Conservation (phyloP, 2,113 vertebrate genomes). For the Campylomormyrus numenius region DNA sequence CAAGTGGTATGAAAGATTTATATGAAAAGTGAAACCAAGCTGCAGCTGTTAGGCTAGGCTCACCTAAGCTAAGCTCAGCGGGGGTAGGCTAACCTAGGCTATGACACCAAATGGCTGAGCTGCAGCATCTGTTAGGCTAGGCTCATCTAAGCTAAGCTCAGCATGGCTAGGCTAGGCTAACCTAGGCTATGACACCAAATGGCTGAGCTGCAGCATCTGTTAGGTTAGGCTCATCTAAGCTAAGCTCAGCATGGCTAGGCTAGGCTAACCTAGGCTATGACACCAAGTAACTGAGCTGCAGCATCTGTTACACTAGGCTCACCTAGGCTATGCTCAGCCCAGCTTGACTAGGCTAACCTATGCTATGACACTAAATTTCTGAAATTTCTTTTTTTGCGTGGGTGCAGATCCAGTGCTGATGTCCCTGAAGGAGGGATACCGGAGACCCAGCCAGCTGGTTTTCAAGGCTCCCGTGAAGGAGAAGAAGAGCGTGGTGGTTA, state of each 20-base stretch:
- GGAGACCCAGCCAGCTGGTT: constrained; percentile 71
- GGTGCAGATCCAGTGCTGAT: constrained; percentile 83
- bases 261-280: too few relatives aligned
- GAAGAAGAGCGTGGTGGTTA: constrained; percentile 85
- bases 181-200: not conserved
- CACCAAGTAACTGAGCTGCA: too few relatives aligned
- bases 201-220: too few relatives aligned
- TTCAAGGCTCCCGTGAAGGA: constrained; percentile 86
- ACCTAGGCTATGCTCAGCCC: not conserved
- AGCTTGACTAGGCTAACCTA: not conserved
- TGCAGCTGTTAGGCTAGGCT: not conserved
- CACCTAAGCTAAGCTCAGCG: not conserved
- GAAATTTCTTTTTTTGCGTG: not conserved
- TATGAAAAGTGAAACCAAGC: not conserved
- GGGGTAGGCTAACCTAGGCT: too few relatives aligned
- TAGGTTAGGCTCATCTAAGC: too few relatives aligned
- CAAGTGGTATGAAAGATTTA: not conserved
- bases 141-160: not conserved
- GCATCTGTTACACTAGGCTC: not conserved
- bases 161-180: not conserved
- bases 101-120: not conserved
- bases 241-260: too few relatives aligned
- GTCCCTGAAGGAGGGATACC: constrained; percentile 90
- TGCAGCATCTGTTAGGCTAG: too few relatives aligned
- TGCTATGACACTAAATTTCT: too few relatives aligned